A percentile compares a stretch with the other conserved stretches of the same genome.
Evolutionary conservation across 2,888 invertebrate genomes (phyloP).

Genomic region (Xylota segnis): DNA sequence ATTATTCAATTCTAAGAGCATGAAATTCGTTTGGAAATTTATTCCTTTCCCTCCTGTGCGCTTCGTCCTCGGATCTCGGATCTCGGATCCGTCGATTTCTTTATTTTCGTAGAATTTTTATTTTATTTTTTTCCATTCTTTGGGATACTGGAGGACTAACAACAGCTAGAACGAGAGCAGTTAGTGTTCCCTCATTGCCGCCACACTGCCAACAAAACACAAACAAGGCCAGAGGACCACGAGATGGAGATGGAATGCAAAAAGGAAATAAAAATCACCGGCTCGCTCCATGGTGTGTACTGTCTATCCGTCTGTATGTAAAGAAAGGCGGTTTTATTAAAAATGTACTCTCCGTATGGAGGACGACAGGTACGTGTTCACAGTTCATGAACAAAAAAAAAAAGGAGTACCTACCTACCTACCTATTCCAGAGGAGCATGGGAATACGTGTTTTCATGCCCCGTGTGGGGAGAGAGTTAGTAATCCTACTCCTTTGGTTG

Average conservation of each 20-base stretch:
- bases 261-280: slow-evolving; percentile 48
- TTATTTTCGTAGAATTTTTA: not conserved
- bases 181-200: slow-evolving; percentile 58
- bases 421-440: slow-evolving; percentile 11
- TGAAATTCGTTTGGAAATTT: slow-evolving; percentile 66
- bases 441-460: slow-evolving; percentile 54
- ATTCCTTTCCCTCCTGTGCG: slow-evolving; percentile 12
- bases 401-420: slow-evolving; percentile 12
- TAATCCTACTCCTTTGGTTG: slow-evolving; percentile 47
- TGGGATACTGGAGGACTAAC: slow-evolving; percentile 33
- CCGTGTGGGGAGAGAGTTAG: not conserved
- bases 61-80: not conserved
- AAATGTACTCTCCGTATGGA: slow-evolving; percentile 60
- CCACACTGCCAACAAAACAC: slow-evolving; percentile 20
- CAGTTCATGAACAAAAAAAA: slow-evolving; percentile 49
- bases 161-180: slow-evolving; percentile 54
- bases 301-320: slow-evolving; percentile 4
- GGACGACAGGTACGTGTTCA: slow-evolving; percentile 75
- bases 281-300: slow-evolving; percentile 10
- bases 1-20: slow-evolving; percentile 74
- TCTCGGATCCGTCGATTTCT: slow-evolving; percentile 14
- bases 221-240: slow-evolving; percentile 21
- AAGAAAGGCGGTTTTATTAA: slow-evolving; percentile 62
- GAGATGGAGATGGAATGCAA: slow-evolving; percentile 32
- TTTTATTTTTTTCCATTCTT: slow-evolving; percentile 15